phyloP scores from a whole-genome alignment of 2,113 vertebrate species.

The Herpailurus yagouaroundi region DNA sequence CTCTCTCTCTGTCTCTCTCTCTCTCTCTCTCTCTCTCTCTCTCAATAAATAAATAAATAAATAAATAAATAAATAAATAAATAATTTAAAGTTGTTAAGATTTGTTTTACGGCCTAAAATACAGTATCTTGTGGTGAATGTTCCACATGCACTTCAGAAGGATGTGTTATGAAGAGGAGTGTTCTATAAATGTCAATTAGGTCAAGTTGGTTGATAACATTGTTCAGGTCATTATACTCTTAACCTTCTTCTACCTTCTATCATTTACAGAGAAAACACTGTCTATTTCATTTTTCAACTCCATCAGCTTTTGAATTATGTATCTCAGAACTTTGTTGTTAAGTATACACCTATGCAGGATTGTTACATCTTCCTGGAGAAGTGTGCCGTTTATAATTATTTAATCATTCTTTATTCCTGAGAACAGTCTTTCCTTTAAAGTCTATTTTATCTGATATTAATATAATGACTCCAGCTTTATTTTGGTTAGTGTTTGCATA shows the following conservation, averaged over 20 bases:
- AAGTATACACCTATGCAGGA: not conserved
- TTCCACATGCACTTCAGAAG: not conserved
- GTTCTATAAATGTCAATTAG: not conserved
- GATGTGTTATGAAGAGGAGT: not conserved
- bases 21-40: too few species aligned
- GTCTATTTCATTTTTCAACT: not conserved
- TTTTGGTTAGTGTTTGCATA: not conserved
- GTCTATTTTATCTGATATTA: not conserved
- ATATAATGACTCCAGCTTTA: not conserved
- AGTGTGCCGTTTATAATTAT: not conserved
- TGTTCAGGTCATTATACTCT: not conserved
- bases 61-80: too few species aligned
- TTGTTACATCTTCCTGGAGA: conserved; percentile 14
- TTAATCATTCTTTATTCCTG: not conserved
- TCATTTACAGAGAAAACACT: not conserved
- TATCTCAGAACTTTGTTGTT: not conserved
- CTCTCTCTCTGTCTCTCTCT: too few species aligned
- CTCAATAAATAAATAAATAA: too few species aligned
- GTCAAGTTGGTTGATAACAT: not conserved
- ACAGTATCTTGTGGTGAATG: not conserved
- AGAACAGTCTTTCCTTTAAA: not conserved
- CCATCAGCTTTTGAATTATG: not conserved
- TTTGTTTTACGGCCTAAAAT: not conserved
- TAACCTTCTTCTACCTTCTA: not conserved
- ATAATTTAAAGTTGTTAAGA: not conserved